Evolutionary conservation across 2,888 invertebrate species (phyloP), one percentile per base, ranked within the genome.

Genomic region (Dasysyrphus albostriatus): DNA sequence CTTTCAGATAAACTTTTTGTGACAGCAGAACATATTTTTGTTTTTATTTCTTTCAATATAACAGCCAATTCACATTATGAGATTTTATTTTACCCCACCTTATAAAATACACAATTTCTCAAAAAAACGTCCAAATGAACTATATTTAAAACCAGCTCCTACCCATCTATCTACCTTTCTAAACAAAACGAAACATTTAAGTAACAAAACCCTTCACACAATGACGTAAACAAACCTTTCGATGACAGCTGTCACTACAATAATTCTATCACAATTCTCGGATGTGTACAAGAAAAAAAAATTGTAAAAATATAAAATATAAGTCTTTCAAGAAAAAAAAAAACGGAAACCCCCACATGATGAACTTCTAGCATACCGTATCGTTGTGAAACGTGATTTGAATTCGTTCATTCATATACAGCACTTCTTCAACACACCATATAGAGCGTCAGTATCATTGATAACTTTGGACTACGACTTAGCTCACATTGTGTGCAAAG

Each of bases 201-300:
- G 16, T 34, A 9, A 34, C 5, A 14, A 12, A 12, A 24, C 24
- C 24, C 12, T 16, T 34, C 1, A n/a, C 1, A 16, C 16, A 58
- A 4, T 9, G 7, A n/a, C n/a, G 14, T 4, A 63, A 63, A 9
- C n/a, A n/a, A 44, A 44, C n/a, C 34, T 34, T 67, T 67, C 34
- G 10, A 49, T 67, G 67, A 67, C 67, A 67, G 67, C 67, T 67
- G 67, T 67, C 67, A 67, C 0, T 0, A 14, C 67, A 67, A 67
- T 49, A 34, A 37, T 49, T 67, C 47, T 67, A 37, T 19, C 34
- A 37, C 12, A 34, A 12, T 12, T 67, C 49, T 49, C 34, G 34
- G 12, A 67, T 34, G 24, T 10, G 8, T 34, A n/a, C n/a, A 12
- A 16, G 34, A 34, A 2, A 65, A 65, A 24, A 24, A 24, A 24